phyloP scores from a whole-genome alignment of 2,113 vertebrate genomes.

The Myxocyprinus asiaticus region DNA sequence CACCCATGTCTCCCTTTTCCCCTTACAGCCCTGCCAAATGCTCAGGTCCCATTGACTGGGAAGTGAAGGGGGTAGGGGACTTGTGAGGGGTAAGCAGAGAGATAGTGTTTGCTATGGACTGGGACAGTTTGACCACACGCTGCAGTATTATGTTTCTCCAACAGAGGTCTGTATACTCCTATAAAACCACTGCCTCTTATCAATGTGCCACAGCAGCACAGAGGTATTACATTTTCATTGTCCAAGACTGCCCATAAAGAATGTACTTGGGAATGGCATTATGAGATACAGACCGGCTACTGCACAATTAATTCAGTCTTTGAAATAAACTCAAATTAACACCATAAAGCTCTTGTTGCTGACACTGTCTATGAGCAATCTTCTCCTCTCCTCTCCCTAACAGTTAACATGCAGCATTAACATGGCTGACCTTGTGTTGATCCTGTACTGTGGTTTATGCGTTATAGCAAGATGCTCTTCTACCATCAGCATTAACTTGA shows the following conservation, averaged over 20 bases:
- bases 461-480: too few species aligned
- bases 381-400: too few species aligned
- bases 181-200: not conserved
- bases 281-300: too few species aligned
- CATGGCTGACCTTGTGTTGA: too few species aligned
- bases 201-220: conserved; percentile 41
- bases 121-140: conserved; percentile 15
- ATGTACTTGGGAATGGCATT: not conserved
- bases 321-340: too few species aligned
- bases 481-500: too few species aligned
- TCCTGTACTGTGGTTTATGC: too few species aligned
- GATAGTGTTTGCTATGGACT: conserved; percentile 23
- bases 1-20: conserved; percentile 70
- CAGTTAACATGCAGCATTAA: too few species aligned
- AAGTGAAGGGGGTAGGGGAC: conserved; percentile 59
- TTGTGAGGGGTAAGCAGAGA: conserved; percentile 40
- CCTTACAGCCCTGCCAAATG: conserved; percentile 80
- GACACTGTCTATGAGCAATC: too few species aligned
- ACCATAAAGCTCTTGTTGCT: too few species aligned
- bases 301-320: too few species aligned
- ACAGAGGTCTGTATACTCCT: conserved; percentile 50
- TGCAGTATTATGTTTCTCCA: conserved; percentile 44
- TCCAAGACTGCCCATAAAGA: not conserved
- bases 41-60: conserved; percentile 75
- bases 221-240: conserved; percentile 53